Conservation (phyloP, 1,140 invertebrate genomes). For the Diorhabda carinulata region DNA sequence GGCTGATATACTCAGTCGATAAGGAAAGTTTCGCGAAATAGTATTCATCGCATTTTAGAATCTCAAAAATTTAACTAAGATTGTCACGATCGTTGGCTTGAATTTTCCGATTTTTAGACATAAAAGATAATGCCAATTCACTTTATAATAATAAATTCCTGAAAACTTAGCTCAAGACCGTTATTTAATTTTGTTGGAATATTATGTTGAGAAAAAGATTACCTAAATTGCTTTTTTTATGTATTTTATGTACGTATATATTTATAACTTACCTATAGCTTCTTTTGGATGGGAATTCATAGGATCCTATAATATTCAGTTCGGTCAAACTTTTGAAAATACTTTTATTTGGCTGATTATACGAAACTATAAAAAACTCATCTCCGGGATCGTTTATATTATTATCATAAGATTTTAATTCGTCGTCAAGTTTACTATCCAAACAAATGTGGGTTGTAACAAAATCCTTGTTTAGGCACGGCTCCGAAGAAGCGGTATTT, state of each 20-base stretch:
- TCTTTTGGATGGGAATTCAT: constrained; percentile 19
- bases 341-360: constrained; percentile 24
- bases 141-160: too few relatives aligned
- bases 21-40: too few relatives aligned
- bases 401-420: constrained; percentile 40
- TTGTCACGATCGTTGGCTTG: too few relatives aligned
- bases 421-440: constrained; percentile 35
- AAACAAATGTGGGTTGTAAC: constrained; percentile 34
- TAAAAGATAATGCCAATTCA: too few relatives aligned
- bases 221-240: too few relatives aligned
- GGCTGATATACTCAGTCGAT: too few relatives aligned
- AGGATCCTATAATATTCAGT: constrained; percentile 34
- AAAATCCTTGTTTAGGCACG: constrained; percentile 25
- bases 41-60: too few relatives aligned
- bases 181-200: too few relatives aligned
- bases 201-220: too few relatives aligned
- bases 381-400: constrained; percentile 28
- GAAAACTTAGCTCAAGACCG: too few relatives aligned
- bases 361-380: constrained; percentile 46
- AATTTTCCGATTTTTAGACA: too few relatives aligned
- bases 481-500: constrained; percentile 28
- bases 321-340: constrained; percentile 38
- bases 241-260: background rate
- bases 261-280: constrained; percentile 9
- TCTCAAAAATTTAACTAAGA: too few relatives aligned